Evolutionary conservation across 1,140 invertebrate genomes (phyloP), one percentile per base, ranked within the genome.

Genomic region (Protaetia brevitarsis): DNA sequence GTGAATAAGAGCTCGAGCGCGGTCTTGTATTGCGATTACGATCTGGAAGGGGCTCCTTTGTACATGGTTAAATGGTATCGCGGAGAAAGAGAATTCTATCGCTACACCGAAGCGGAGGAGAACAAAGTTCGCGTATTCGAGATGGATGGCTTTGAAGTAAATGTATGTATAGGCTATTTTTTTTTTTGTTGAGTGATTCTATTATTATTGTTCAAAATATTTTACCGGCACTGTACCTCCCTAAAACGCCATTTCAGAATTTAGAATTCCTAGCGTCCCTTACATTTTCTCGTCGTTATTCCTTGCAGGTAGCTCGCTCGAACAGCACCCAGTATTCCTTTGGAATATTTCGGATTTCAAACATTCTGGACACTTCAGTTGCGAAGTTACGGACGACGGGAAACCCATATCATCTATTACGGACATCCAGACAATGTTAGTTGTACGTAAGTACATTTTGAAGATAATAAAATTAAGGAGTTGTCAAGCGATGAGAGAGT

Each of bases 51-150:
- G 0, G 86, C 85, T 6, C 85, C 85, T 7, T 82, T 94, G 30
- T 93, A 93, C 79, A 88, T 89, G 2, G 87, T 94, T 68, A 89
- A 93, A 78, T 94, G 92, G 91, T 94, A 94, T 74, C 84, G 89
- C 58, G 91, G 90, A 8, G 85, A 81, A 69, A 82, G 86, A 71
- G 90, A 92, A 78, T 91, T 92, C 79, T 92, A 90, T 78, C 83
- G 90, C 69, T 91, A 85, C 74, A 87, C 88, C 0, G 89, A 89
- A 0, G 84, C 81, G 56, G 88, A 91, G 68, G 81, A 77, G 29
- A 89, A 88, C 0, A 78, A 82, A 13, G 89, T 83, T 1, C 90
- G 88, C 74, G 83, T 86, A 61, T 93, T 92, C 78, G 83, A 85
- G 36, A 80, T 90, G 36, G 78, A 84, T 2, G 89, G 89, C 59